These are phyloP conservation scores for Neoascia interrupta DNA, from an alignment of 2,888 invertebrate genomes.

Conservation along the genomic window DNA sequence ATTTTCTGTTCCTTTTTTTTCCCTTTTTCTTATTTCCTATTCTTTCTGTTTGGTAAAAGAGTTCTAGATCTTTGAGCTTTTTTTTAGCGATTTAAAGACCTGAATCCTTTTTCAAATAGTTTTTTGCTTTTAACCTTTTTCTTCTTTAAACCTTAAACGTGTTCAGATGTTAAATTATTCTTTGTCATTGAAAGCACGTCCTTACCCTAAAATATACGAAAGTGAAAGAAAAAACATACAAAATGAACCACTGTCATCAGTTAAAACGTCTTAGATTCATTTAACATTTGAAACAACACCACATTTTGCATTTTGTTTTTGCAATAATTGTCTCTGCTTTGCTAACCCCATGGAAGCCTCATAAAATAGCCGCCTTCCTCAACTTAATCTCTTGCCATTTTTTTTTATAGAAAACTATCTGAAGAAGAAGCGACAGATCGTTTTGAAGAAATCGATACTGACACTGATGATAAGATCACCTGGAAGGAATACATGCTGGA, in stretches of 20 bases:
- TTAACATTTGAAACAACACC: not conserved
- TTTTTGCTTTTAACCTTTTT: no score
- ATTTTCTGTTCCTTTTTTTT: no score
- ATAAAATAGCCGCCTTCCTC: not conserved
- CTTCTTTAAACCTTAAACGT: no score
- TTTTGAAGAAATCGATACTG: slow-evolving; percentile 90
- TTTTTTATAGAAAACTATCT: slow-evolving; percentile 85
- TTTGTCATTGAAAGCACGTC: no score
- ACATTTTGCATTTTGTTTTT: not conserved
- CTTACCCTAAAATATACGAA: no score
- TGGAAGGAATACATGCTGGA: slow-evolving; percentile 96
- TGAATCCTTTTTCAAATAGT: no score
- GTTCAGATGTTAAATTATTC: no score
- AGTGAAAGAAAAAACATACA: no score
- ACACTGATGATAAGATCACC: slow-evolving; percentile 89
- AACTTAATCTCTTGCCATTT: not conserved
- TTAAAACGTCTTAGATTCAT: not conserved
- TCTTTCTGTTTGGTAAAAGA: no score
- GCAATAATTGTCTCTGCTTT: not conserved
- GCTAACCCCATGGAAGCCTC: not conserved
- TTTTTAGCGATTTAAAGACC: no score
- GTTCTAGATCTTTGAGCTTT: no score
- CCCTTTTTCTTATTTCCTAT: no score
- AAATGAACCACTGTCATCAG: not conserved
- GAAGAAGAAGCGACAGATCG: slow-evolving; percentile 93